Base-by-base conservation (phyloP, 2,888 invertebrate genomes). In the Abrostola triplasia region DNA sequence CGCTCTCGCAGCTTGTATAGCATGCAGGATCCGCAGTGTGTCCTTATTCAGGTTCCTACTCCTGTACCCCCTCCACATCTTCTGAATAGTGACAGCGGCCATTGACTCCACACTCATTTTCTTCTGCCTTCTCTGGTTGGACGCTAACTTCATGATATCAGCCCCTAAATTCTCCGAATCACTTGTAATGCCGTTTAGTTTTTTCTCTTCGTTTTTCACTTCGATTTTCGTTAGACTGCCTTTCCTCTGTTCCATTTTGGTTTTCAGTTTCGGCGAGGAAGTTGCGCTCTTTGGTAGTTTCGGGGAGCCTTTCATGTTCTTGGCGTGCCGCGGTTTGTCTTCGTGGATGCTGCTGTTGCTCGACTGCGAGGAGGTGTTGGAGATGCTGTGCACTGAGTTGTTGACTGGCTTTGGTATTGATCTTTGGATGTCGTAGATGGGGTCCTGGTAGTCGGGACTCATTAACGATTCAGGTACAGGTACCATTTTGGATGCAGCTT, bases 391-490 rank as follows among this genome's bases (percentile, higher is more conserved):
- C 13, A 85, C 72, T 0, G 84, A 80, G 63, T 86, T 86, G 41
- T 85, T 86, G n/a, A 69, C 73, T 0, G 88, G 85, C 76, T 90
- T 91, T 64, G 91, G 89, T 83, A 92, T 88, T 0, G 89, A 79
- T 75, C 86, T 86, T 67, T 93, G 94, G 63, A 94, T 90, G 70
- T 94, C 94, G 78, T 93, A 95, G 6, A 95, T 92, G 0, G 95
- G 95, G 71, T 95, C 95, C 65, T 95, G 95, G 87, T 97, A 97
- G 87, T 97, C 97, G 0, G 97, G 98, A 84, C 98, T 98, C 97
- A 98, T 97, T 1, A 98, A 92, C 0, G 97, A 97, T 87, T 98
- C 98, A 0, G 98, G 98, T 37, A 98, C 98, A 0, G 98, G 98
- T 0, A 98, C 97, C 95, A 98, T 96, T 91, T 98, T 98, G 0